phyloP scores from a whole-genome alignment of 2,113 vertebrate species.

The Corapipo altera region DNA sequence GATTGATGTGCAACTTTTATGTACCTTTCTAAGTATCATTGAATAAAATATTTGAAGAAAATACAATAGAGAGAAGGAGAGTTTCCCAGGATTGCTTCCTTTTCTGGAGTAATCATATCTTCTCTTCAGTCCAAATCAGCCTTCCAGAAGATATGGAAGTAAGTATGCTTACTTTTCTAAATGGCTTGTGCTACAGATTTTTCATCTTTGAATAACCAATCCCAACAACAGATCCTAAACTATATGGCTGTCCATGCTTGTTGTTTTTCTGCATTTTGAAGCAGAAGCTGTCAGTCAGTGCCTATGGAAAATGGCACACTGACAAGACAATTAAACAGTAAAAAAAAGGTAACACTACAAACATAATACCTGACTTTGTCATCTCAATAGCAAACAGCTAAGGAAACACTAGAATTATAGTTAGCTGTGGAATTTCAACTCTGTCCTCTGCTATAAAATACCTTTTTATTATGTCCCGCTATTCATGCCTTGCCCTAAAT shows the following conservation, averaged over 20 bases:
- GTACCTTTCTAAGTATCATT: neutral
- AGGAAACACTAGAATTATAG: neutral
- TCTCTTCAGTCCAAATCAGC: neutral
- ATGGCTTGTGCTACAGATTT: neutral
- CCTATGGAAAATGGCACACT: neutral
- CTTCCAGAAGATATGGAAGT: neutral
- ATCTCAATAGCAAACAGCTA: neutral
- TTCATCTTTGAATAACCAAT: neutral
- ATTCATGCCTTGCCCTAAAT: neutral
- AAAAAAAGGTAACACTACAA: neutral
- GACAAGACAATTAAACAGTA: neutral
- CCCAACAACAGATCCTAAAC: neutral
- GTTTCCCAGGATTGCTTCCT: neutral
- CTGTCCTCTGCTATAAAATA: neutral
- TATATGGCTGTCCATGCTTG: fast-evolving
- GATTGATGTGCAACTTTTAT: neutral
- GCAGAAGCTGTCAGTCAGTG: neutral
- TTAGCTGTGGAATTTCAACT: neutral
- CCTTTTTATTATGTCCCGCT: neutral
- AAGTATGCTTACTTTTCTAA: neutral
- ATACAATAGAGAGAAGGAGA: neutral
- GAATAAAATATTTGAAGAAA: neutral
- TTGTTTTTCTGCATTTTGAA: neutral
- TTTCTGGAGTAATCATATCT: neutral
- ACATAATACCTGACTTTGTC: neutral